phyloP scores from a whole-genome alignment of 2,888 invertebrate species.

The Apodemia zela region DNA sequence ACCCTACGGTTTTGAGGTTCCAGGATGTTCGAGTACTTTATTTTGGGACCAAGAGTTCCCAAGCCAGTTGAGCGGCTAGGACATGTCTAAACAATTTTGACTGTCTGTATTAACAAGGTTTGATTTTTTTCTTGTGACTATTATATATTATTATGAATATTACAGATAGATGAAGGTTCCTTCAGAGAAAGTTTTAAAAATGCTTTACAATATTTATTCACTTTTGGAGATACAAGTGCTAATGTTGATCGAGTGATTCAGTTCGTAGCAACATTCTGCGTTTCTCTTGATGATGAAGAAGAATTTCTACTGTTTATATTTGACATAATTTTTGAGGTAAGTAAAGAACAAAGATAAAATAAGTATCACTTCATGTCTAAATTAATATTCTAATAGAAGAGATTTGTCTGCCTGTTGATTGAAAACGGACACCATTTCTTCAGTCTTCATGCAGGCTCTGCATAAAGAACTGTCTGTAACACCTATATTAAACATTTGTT shows the following conservation, averaged over 20 bases:
- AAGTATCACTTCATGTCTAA: no score
- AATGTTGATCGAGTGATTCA: constrained; percentile 84
- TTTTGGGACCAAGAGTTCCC: no score
- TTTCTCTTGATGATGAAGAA: constrained; percentile 79
- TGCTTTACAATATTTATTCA: constrained; percentile 83
- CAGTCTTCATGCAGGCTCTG: no score
- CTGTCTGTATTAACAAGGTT: no score
- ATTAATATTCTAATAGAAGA: no score
- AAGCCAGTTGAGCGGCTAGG: neutral
- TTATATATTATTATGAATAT: constrained; percentile 25
- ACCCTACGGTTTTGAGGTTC: no score
- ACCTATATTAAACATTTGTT: no score
- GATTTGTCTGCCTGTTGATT: no score
- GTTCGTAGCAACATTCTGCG: constrained; percentile 86
- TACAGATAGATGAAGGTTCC: constrained; percentile 65
- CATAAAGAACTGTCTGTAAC: no score
- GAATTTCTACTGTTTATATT: constrained; percentile 81
- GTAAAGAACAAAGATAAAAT: constrained; percentile 28
- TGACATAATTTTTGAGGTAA: constrained; percentile 82
- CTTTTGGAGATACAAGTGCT: constrained; percentile 84
- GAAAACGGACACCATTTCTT: no score
- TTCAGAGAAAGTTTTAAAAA: constrained; percentile 84
- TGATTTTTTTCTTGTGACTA: no score
- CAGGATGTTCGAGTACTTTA: no score
- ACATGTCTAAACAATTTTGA: neutral